A percentile compares a stretch with the other conserved stretches of the same genome.
phyloP scores from a whole-genome alignment of 2,797 vertebrate species.

The Tragelaphus eurycerus region DNA sequence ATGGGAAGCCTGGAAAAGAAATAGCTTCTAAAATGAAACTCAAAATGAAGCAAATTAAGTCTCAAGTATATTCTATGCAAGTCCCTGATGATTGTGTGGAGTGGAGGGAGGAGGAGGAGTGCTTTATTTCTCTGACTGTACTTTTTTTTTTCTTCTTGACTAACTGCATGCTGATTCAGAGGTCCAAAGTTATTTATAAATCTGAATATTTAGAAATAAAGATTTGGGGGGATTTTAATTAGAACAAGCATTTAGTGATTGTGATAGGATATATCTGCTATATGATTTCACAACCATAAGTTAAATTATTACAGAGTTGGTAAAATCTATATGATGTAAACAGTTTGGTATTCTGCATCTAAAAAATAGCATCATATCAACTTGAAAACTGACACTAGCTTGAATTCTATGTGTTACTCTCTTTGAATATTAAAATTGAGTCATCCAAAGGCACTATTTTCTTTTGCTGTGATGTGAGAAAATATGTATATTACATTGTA shows the following conservation, averaged over 20 bases:
- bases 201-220: background rate
- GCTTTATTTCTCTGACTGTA: background rate
- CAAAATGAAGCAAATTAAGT: constrained; percentile 31
- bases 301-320: background rate
- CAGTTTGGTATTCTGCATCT: background rate
- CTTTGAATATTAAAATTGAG: background rate
- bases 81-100: background rate
- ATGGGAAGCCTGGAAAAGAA: constrained; percentile 8
- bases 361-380: background rate
- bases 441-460: background rate
- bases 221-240: background rate
- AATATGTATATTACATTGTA: background rate
- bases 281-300: background rate
- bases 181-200: background rate
- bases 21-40: constrained; percentile 41
- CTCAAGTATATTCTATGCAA: background rate
- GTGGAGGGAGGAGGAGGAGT: background rate
- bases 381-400: background rate
- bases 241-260: background rate
- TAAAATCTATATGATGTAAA: background rate
- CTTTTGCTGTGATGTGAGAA: background rate
- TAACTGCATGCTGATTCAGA: background rate
- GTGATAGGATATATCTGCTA: background rate
- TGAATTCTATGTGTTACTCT: background rate
- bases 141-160: background rate